Evolutionary conservation across 2,888 invertebrate species (phyloP).

Genomic region (Pandemis corylana): DNA sequence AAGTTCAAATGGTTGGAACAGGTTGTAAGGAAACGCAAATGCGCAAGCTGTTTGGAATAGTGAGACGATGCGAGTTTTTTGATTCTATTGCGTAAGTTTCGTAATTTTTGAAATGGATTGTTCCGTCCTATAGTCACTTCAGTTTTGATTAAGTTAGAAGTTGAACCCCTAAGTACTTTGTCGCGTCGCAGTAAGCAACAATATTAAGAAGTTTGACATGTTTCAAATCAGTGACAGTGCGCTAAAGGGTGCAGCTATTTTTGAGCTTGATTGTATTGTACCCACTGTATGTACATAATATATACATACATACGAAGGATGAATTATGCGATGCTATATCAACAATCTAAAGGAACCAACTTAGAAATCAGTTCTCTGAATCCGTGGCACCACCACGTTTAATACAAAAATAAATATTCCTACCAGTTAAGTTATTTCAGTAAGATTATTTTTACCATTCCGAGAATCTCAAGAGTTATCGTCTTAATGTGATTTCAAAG

Average conservation of each 20-base stretch:
- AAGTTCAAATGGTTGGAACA: not conserved
- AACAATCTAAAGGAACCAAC: not conserved
- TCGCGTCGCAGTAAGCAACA: too few species aligned
- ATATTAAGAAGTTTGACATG: too few species aligned
- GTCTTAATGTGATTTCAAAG: slow-evolving; percentile 33
- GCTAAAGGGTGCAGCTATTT: too few species aligned
- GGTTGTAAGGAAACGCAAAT: not conserved
- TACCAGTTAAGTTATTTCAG: not conserved
- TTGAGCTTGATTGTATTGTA: too few species aligned
- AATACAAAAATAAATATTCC: slow-evolving; percentile 4
- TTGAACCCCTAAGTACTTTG: too few species aligned
- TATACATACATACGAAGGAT: too few species aligned
- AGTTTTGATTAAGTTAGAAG: too few species aligned
- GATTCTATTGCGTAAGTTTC: too few species aligned
- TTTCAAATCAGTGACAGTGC: too few species aligned
- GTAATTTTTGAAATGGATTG: too few species aligned
- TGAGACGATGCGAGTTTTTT: not conserved
- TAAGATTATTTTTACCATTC: slow-evolving; percentile 7
- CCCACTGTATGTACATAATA: too few species aligned
- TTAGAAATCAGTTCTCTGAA: not conserved
- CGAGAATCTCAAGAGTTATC: slow-evolving; percentile 30
- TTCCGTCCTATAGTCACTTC: too few species aligned
- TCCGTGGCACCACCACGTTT: not conserved
- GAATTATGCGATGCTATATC: not conserved
- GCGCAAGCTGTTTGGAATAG: not conserved